Conservation (phyloP, 2,888 invertebrate genomes). For the Temnothorax rugatulus region DNA sequence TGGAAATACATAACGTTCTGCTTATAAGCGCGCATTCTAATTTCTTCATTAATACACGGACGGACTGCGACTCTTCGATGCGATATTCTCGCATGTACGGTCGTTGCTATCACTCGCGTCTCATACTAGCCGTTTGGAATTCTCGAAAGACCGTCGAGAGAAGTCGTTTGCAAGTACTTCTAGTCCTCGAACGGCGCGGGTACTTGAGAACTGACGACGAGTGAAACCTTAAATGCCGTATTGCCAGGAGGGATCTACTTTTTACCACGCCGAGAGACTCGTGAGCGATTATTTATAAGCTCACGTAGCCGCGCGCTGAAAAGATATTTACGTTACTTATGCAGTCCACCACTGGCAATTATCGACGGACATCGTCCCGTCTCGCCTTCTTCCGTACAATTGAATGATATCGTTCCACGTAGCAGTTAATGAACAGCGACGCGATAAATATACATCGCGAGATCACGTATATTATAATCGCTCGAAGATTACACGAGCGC, state of each 20-base stretch:
- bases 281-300: constrained; percentile 57
- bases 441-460: constrained; percentile 15
- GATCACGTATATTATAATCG: neutral
- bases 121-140: constrained; percentile 49
- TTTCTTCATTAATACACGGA: constrained; percentile 23
- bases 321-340: constrained; percentile 44
- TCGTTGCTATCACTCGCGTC: constrained; percentile 4
- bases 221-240: constrained; percentile 66
- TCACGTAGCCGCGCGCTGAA: constrained; percentile 40
- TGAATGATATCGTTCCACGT: constrained; percentile 20
- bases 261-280: constrained; percentile 59
- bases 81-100: constrained; percentile 8
- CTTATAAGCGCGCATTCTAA: neutral
- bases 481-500: neutral
- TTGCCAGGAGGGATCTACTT: constrained; percentile 65
- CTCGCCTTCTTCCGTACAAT: constrained; percentile 19
- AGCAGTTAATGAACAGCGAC: constrained; percentile 32
- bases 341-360: constrained; percentile 23
- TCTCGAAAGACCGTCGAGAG: constrained; percentile 53
- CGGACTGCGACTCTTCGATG: neutral
- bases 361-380: constrained; percentile 3
- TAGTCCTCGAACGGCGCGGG: constrained; percentile 59
- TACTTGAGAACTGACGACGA: constrained; percentile 61
- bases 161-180: constrained; percentile 59
- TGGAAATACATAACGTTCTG: neutral